Conservation (phyloP, 2,113 vertebrate genomes). For the Hystrix brachyura region DNA sequence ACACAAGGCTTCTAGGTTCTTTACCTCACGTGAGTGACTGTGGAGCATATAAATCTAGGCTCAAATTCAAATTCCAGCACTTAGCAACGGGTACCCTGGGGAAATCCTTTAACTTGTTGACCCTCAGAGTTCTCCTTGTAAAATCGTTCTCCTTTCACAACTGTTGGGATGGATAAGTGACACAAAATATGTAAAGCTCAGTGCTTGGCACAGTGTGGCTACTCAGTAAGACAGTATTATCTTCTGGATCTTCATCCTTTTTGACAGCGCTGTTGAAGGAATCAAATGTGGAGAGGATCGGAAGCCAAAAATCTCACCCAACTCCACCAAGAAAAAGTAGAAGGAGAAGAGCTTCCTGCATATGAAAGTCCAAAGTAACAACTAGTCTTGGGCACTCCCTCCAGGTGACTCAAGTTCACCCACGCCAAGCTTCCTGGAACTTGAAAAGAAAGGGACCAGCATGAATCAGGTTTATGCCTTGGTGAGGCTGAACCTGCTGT, state of each 20-base stretch:
- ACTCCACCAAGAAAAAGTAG: neutral
- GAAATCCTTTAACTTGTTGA: neutral
- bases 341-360: neutral
- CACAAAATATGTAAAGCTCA: neutral
- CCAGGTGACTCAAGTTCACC: slow-evolving; percentile 8
- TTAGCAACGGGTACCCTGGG: neutral
- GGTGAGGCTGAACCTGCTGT: neutral
- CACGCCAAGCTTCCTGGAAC: neutral
- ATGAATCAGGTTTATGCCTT: neutral
- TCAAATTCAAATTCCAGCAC: neutral
- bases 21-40: neutral
- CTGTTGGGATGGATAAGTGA: neutral
- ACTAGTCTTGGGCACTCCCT: neutral
- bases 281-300: neutral
- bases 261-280: neutral
- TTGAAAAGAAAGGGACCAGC: neutral
- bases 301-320: slow-evolving; percentile 1
- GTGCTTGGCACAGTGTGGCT: neutral
- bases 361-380: slow-evolving; percentile 44
- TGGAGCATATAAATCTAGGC: neutral
- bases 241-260: neutral
- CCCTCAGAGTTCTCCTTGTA: neutral
- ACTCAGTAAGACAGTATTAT: neutral
- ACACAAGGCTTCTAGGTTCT: neutral
- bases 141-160: neutral